phyloP scores from a whole-genome alignment of 1,140 invertebrate genomes.

The Hyposmocoma kahamanoa region DNA sequence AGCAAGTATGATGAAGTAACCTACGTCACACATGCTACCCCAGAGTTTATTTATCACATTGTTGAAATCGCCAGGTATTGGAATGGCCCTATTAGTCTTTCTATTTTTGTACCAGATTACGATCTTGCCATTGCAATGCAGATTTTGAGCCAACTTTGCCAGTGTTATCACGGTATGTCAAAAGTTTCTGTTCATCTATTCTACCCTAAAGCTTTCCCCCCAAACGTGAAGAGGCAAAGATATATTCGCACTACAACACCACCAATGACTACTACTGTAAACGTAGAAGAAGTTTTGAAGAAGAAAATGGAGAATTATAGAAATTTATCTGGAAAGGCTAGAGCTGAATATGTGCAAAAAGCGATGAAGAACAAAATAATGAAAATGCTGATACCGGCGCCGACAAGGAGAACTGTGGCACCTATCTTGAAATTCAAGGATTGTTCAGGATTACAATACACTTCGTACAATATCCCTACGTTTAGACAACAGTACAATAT shows the following conservation, averaged over 20 bases:
- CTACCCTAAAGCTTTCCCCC: conserved; percentile 70
- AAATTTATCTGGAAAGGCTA: conserved; percentile 42
- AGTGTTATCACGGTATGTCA: conserved; percentile 78
- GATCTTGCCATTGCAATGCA: conserved; percentile 78
- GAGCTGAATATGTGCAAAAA: conserved; percentile 49
- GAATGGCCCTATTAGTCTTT: conserved; percentile 84
- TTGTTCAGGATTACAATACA: conserved; percentile 54
- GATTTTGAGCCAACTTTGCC: conserved; percentile 77
- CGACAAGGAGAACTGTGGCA: conserved; percentile 12
- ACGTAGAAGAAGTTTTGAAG: conserved; percentile 31
- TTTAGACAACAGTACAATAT: conserved; percentile 73
- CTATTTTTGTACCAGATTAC: conserved; percentile 81
- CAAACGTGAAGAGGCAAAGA: conserved; percentile 25
- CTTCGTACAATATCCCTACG: conserved; percentile 53
- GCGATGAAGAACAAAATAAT: conserved; percentile 52
- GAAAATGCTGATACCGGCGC: conserved; percentile 42
- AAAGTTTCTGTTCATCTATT: conserved; percentile 82
- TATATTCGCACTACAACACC: conserved; percentile 15
- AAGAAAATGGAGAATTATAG: conserved; percentile 47
- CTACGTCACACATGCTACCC: conserved; percentile 83
- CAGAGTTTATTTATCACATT: conserved; percentile 82
- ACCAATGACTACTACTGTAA: conserved; percentile 31
- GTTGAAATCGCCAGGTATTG: conserved; percentile 80
- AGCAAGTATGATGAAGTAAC: conserved; percentile 73
- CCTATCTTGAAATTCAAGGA: conserved; percentile 47